phyloP scores from a whole-genome alignment of 2,888 invertebrate species.

The Oxytorus armatus region DNA sequence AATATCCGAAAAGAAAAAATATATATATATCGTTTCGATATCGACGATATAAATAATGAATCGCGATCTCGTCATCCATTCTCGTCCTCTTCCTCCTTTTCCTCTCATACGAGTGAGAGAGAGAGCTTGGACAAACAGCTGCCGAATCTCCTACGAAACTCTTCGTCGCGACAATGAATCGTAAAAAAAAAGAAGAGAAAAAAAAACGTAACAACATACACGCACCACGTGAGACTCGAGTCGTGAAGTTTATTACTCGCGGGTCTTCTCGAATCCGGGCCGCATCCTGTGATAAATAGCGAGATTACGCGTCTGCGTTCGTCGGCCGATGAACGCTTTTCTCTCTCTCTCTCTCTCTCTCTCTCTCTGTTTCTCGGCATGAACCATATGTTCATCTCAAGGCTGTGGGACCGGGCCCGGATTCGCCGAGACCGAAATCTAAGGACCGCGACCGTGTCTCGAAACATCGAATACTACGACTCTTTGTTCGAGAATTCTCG shows the following conservation, averaged over 20 bases:
- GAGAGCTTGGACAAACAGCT: conserved; percentile 56
- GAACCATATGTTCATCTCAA: conserved; percentile 82
- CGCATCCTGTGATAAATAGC: conserved; percentile 83
- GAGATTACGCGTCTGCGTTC: conserved; percentile 80
- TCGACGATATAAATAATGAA: conserved; percentile 49
- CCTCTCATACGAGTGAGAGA: background rate
- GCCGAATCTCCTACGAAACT: conserved; percentile 50
- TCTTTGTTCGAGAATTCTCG: conserved; percentile 36
- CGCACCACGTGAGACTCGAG: conserved; percentile 68
- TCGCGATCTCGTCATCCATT: conserved; percentile 39
- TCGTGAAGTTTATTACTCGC: conserved; percentile 71
- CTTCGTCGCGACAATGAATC: conserved; percentile 65
- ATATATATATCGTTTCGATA: conserved; percentile 26
- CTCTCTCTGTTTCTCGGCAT: conserved; percentile 66
- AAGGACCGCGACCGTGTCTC: conserved; percentile 24
- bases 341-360: conserved; percentile 49
- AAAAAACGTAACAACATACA: conserved; percentile 65
- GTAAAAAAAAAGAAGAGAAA: conserved; percentile 31
- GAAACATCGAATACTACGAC: conserved; percentile 47
- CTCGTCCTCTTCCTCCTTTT: conserved; percentile 25
- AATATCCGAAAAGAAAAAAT: conserved; percentile 74
- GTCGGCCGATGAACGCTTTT: conserved; percentile 77
- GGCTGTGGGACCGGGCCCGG: conserved; percentile 75
- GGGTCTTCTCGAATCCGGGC: conserved; percentile 66
- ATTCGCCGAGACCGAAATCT: conserved; percentile 64